Conservation (phyloP, 2,888 invertebrate genomes). For the Amblyjoppa proteus region DNA sequence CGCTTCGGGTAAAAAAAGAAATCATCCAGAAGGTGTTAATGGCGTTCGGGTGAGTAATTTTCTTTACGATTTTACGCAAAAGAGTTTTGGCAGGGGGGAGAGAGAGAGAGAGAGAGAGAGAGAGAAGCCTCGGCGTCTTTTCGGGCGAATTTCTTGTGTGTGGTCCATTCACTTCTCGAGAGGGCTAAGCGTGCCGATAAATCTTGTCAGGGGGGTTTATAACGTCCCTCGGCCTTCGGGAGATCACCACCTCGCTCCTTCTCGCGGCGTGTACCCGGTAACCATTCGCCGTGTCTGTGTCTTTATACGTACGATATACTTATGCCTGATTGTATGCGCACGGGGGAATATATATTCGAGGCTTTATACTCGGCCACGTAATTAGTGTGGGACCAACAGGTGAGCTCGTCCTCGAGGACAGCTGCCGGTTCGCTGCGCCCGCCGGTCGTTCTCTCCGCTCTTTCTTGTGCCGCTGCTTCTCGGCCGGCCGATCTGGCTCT, state of each 20-base stretch:
- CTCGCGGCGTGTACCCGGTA: conserved; percentile 17
- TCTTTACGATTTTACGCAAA: not conserved
- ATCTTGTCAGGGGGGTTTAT: conserved; percentile 73
- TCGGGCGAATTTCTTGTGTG: conserved; percentile 77
- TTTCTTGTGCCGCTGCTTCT: conserved; percentile 48
- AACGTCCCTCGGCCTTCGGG: conserved; percentile 59
- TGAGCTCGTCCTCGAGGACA: conserved; percentile 76
- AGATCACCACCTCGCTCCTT: conserved; percentile 58
- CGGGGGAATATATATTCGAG: conserved; percentile 55
- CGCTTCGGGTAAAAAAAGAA: not conserved
- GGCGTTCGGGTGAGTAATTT: not conserved
- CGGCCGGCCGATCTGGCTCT: conserved; percentile 44
- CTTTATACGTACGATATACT: conserved; percentile 1
- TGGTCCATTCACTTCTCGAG: conserved; percentile 71
- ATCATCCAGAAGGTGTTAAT: not conserved
- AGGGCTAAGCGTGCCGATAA: conserved; percentile 77
- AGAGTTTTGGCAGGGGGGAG: not conserved
- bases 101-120: not conserved
- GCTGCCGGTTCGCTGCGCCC: conserved; percentile 71
- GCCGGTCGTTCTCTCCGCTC: conserved; percentile 40
- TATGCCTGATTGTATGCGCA: conserved; percentile 33
- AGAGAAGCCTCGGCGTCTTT: conserved; percentile 59
- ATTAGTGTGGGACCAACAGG: conserved; percentile 81
- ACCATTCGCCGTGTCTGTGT: not conserved
- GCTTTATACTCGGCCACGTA: conserved; percentile 77